phyloP scores from a whole-genome alignment of 2,888 invertebrate genomes.

The Acleris laterana region DNA sequence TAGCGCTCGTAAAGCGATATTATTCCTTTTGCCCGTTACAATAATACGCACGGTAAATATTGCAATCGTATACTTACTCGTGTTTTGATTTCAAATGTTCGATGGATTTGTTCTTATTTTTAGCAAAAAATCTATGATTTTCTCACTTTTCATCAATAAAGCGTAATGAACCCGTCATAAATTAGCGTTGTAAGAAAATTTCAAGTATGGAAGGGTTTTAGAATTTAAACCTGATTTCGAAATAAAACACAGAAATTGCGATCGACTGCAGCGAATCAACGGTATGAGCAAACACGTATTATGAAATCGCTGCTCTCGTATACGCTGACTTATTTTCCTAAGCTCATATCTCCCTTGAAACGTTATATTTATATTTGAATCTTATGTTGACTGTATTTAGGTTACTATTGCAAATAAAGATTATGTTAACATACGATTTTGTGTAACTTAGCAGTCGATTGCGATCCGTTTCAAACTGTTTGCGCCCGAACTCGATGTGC shows the following conservation, averaged over 20 bases:
- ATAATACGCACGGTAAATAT: slow-evolving; percentile 45
- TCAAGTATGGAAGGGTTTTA: neutral
- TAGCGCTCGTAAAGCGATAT: slow-evolving; percentile 56
- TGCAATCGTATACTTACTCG: slow-evolving; percentile 31
- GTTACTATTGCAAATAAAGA: too few species aligned
- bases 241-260: neutral
- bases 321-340: neutral
- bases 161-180: neutral
- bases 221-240: neutral
- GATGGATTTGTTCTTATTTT: slow-evolving; percentile 41
- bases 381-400: too few species aligned
- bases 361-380: too few species aligned
- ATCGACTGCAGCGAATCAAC: neutral
- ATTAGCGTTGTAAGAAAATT: neutral
- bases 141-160: neutral
- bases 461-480: slow-evolving; percentile 7
- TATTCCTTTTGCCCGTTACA: slow-evolving; percentile 58
- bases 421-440: neutral
- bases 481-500: neutral
- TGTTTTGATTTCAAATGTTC: slow-evolving; percentile 7
- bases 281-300: neutral
- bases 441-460: slow-evolving; percentile 40
- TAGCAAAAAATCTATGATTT: too few species aligned
- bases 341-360: too few species aligned
- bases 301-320: neutral